These are phyloP conservation scores for Pseudococcus viburni DNA, from an alignment of 2,888 invertebrate species.

Conservation along the genomic window DNA sequence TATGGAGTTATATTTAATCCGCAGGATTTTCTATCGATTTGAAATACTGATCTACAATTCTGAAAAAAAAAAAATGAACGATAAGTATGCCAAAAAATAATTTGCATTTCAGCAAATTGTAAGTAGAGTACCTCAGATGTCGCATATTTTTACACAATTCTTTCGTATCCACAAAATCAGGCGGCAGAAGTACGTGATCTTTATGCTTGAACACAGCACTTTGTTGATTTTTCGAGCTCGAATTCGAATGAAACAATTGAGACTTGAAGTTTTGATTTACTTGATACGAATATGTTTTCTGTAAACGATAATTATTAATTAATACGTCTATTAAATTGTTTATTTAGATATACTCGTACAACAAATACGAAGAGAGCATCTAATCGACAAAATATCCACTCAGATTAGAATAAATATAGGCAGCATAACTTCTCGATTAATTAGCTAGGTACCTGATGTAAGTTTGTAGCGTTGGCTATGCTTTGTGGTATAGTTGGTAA, in stretches of 20 bases:
- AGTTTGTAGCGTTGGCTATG: conserved; percentile 51
- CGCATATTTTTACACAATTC: conserved; percentile 40
- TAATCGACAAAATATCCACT: not conserved
- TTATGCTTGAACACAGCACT: not conserved
- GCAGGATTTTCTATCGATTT: not conserved
- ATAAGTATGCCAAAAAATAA: not conserved
- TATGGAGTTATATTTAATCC: not conserved
- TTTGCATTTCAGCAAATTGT: not conserved
- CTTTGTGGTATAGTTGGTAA: conserved; percentile 58
- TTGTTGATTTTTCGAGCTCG: not conserved
- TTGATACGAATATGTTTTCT: conserved; percentile 48
- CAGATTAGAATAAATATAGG: not conserved
- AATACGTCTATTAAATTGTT: not conserved
- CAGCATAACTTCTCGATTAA: not conserved
- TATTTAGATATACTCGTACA: too few species aligned
- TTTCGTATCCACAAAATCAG: conserved; percentile 36
- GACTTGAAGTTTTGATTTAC: conserved; percentile 26
- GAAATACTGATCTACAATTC: conserved; percentile 30
- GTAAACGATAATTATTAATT: not conserved
- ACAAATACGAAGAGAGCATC: not conserved
- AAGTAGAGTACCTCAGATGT: conserved; percentile 11
- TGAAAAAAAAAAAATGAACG: not conserved
- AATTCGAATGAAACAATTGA: not conserved
- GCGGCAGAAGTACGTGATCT: not conserved
- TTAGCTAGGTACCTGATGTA: conserved; percentile 18